Evolutionary conservation across 2,113 vertebrate genomes (phyloP), one percentile per base, ranked within the genome.

Genomic region (Macrotus californicus): DNA sequence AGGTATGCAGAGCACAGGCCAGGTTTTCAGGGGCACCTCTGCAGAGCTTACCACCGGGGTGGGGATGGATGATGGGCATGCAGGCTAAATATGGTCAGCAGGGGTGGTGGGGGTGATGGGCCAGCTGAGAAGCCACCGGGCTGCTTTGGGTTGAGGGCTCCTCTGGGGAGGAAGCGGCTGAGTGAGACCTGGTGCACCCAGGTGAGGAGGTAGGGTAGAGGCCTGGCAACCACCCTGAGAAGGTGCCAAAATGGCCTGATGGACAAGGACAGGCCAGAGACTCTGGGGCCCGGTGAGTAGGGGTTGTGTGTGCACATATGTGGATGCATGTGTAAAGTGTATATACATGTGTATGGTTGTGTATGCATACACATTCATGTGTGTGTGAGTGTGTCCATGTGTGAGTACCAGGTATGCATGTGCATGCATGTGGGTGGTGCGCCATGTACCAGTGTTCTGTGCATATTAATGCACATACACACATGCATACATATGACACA

Each of bases 291-390:
- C 7, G 13, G 15, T 3, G 56, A 86, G 84, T 4, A 9, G 8
- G 8, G 0, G 16, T 48, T 24, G 15, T n/a, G 39, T 39, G 4
- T n/a, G 41, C 69, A 72, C 41, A 41, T 14, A 13, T 61, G 26
- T 34, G 34, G 4, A 36, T 59, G 14, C 5, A 14, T 48, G 19
- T 66, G 31, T 48, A 61, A n/a, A 15, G 54, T 59, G 18, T 29
- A 10, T n/a, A 5, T 6, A 75, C 41, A 75, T 4, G 8, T 48
- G 24, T 34, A 31, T 48, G 48, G 26, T 50, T 9, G 24, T 3
- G 6, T 0, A 22, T 26, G 10, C 2, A 11, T 18, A 11, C 15
- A 6, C 3, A 36, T 5, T 7, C 31, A 29, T 29, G 10, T 13
- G 19, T 29, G 10, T 13, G 19, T 41, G 10, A 36, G 46, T n/a